Evolutionary conservation across 2,888 invertebrate species (phyloP).

Genomic region (Pollenia amentaria): DNA sequence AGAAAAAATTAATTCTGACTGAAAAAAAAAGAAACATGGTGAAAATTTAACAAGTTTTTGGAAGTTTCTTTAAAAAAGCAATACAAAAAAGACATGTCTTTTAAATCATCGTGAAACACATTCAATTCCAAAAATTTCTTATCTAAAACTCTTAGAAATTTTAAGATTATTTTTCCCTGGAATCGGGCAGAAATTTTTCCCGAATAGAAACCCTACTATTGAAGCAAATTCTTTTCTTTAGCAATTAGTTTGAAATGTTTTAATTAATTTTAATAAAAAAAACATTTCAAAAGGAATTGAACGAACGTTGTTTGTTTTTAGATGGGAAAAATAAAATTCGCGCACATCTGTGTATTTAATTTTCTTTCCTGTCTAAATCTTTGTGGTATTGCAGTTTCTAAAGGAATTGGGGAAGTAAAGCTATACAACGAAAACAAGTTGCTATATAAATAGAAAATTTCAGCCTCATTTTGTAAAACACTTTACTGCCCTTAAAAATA

Average conservation of each 20-base stretch:
- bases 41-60: too few species aligned
- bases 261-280: constrained; percentile 35
- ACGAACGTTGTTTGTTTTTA: not conserved
- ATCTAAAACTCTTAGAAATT: too few species aligned
- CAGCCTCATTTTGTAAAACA: too few species aligned
- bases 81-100: too few species aligned
- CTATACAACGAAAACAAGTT: not conserved
- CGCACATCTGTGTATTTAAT: constrained; percentile 11
- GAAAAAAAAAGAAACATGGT: too few species aligned
- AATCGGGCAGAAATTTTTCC: too few species aligned
- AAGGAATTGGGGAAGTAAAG: not conserved
- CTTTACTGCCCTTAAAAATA: too few species aligned
- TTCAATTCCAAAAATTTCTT: too few species aligned
- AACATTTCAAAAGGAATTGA: constrained; percentile 9
- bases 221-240: not conserved
- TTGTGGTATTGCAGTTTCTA: not conserved
- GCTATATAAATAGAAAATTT: not conserved
- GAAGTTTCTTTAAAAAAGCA: too few species aligned
- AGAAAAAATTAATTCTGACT: too few species aligned
- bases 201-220: not conserved
- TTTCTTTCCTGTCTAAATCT: constrained; percentile 7
- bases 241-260: constrained; percentile 8
- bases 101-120: too few species aligned
- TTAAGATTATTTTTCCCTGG: too few species aligned
- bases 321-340: constrained; percentile 6